Base-by-base conservation (phyloP, 2,888 invertebrate genomes). In the Chrysomela aeneicollis region DNA sequence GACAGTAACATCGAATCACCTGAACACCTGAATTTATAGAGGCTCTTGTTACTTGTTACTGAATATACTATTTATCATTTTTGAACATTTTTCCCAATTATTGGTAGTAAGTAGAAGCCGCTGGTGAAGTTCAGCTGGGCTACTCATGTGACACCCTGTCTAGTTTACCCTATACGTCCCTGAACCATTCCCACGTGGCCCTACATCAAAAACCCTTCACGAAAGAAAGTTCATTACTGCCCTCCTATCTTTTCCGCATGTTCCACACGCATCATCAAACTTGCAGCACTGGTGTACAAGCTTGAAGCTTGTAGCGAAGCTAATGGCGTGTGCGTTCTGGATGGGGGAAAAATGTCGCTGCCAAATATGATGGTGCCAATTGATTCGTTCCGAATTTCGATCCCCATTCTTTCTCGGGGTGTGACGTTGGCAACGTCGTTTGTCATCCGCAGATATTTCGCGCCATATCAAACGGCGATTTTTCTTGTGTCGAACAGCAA, bases 191-290 rank as follows among this genome's bases (percentile, higher is more conserved):
- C 49, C 53, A 19, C 2, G 32, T 22, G 53, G 61, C 65, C 65
- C 61, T 53, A 35, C 52, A 65, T 32, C 61, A n/a, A 12, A 42
- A 46, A 37, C 53, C 12, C 46, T 18, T 65, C 65, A 61, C 55
- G 53, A 61, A 65, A 54, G 61, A 61, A 61, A 65, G 61, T 58
- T 65, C 61, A 65, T 65, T 61, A 62, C 32, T 49, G 21, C 58
- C 61, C 61, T 64, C 61, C 55, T 60, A 50, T 64, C 61, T 64
- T 61, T 65, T 61, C 61, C 61, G 58, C 65, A 59, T 65, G 61
- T 65, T 54, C 51, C 54, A 53, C 59, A 61, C 35, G 52, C 37
- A 52, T 46, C 47, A 49, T 42, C 58, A 4, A 35, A 61, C 58
- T 57, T 47, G 22, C 47, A n/a, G 42, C 42, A 42, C 26, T 26